A percentile compares a stretch with the other conserved stretches of the same genome.
Evolutionary conservation across 1,140 invertebrate genomes (phyloP).

Genomic region (Aphis gossypii): DNA sequence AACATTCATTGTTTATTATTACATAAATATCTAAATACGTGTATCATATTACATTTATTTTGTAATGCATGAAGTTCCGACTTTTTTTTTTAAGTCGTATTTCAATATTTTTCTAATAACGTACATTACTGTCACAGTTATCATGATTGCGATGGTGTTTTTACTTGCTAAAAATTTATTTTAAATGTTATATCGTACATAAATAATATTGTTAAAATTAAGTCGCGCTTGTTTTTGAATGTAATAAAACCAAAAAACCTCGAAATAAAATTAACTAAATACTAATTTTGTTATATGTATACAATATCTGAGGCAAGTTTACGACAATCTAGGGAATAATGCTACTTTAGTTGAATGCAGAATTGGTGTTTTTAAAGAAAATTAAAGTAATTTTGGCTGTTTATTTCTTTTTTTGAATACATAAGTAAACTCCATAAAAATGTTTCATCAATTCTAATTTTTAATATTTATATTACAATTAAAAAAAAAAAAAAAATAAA

Average conservation of each 20-base stretch:
- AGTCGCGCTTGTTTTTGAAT: background rate
- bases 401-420: slow-evolving; percentile 19
- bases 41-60: no score
- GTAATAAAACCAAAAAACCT: background rate
- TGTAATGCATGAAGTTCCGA: no score
- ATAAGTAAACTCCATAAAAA: background rate
- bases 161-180: background rate
- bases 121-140: background rate
- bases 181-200: background rate
- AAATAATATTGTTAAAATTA: background rate
- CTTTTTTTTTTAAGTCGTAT: no score
- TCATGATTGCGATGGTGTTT: background rate
- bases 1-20: no score
- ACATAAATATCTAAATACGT: no score
- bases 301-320: background rate
- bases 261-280: background rate
- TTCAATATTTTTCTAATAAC: background rate
- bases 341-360: background rate
- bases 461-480: background rate
- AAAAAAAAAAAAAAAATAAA: background rate
- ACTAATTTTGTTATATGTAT: background rate
- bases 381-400: slow-evolving; percentile 4
- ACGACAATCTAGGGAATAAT: slow-evolving; percentile 3
- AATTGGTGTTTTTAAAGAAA: slow-evolving; percentile 20
- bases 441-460: background rate